Evolutionary conservation across 2,113 vertebrate genomes (phyloP), one percentile per base, ranked within the genome.

Genomic region (Gobio gobio): DNA sequence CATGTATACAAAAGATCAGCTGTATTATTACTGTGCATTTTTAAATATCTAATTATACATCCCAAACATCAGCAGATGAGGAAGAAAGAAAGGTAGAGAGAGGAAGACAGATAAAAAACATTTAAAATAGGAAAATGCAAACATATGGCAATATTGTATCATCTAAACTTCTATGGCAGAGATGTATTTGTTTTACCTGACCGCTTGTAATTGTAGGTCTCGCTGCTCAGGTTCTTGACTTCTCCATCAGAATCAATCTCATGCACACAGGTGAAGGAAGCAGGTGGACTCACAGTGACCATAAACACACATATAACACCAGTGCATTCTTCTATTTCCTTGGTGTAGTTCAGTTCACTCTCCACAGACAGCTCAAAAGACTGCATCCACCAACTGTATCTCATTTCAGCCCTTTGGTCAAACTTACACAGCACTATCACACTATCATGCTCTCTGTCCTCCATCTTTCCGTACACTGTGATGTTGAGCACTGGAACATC

Each of bases 211-310:
- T 3, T 64, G 77, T 80, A 87, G 8, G 70, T 47, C 8, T 81
- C 18, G n/a, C 68, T 87, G 14, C 12, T 0, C n/a, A 56, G 6
- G 7, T 3, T 56, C 20, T 20, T 9, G 18, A 3, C 18, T 8
- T 3, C 18, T 56, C 2, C 18, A 56, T 56, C 7, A 8, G 7
- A 20, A 22, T 3, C 0, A 56, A 22, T 20, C 54, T 56, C 54
- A 56, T 59, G 29, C 4, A 75, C 66, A 73, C 86, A 87, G 43
- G 77, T 84, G 66, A 87, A 76, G 6, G 68, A 66, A n/a, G 29
- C 75, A 16, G 81, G 82, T 72, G 81, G 51, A 7, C 24, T 49
- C 24, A 83, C 81, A 14, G 40, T 87, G 81, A 83, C 26, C 24
- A 64, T 43, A 68, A 43, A 87, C 9, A 61, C 7, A 56, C 29